Conservation (phyloP, 2,113 vertebrate genomes). For the Anser brachyrhynchus region DNA sequence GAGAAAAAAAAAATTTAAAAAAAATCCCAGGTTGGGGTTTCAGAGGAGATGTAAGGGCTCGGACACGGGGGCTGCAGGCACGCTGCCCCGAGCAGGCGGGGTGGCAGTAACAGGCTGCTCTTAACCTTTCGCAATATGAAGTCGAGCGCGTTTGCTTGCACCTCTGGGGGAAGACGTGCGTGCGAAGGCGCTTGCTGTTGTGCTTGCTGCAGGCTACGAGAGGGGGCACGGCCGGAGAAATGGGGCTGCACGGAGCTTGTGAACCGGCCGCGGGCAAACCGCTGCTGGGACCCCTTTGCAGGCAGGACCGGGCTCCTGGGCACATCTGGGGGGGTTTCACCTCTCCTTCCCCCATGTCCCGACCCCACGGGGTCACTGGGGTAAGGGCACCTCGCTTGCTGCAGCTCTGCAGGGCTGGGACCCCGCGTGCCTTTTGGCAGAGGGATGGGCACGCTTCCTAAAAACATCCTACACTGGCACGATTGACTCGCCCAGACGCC, state of each 20-base stretch:
- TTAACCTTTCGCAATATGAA: not conserved
- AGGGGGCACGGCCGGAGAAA: not conserved
- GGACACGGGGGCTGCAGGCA: accelerated
- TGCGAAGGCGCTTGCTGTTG: accelerated
- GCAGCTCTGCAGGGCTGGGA: not conserved
- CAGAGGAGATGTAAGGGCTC: not conserved
- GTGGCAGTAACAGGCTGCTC: not conserved
- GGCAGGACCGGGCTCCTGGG: not conserved
- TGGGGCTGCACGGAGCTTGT: accelerated
- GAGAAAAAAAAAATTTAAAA: not conserved
- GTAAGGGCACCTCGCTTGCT: not conserved
- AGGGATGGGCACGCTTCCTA: too few relatives aligned
- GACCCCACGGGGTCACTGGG: not conserved
- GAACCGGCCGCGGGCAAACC: not conserved
- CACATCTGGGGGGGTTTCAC: not conserved
- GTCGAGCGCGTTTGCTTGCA: accelerated
- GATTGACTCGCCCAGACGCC: not conserved
- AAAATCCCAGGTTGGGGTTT: not conserved
- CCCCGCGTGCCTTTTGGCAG: not conserved
- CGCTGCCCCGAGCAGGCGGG: not conserved
- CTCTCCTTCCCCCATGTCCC: not conserved
- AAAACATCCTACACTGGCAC: accelerated
- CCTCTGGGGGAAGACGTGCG: not conserved
- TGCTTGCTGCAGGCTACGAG: not conserved
- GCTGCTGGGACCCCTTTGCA: not conserved